A percentile compares a stretch with the other conserved stretches of the same genome.
Evolutionary conservation across 2,888 invertebrate genomes (phyloP).

Genomic region (Idaea biselata): DNA sequence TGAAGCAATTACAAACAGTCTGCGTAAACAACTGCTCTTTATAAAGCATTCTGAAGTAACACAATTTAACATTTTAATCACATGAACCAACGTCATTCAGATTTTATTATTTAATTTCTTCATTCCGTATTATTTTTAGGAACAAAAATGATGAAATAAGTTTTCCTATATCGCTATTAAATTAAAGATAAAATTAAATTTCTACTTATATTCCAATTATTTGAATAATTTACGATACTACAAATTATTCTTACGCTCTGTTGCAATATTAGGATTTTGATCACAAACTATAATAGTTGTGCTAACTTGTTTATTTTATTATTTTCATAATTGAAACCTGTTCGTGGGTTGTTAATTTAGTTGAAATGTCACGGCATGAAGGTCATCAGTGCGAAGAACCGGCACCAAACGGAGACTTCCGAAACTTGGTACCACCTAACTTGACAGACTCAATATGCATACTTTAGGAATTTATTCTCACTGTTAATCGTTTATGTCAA

Average conservation of each 20-base stretch:
- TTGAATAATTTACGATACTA: background rate
- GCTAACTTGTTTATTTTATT: conserved; percentile 32
- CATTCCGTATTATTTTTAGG: background rate
- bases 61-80: conserved; percentile 6
- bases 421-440: conserved; percentile 28
- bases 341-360: conserved; percentile 52
- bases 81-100: background rate
- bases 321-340: conserved; percentile 44
- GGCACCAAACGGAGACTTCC: conserved; percentile 43
- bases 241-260: background rate
- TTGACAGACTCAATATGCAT: background rate
- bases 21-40: conserved; percentile 9
- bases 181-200: too few relatives aligned
- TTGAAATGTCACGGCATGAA: conserved; percentile 54
- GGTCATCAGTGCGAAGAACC: conserved; percentile 57
- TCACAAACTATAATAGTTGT: conserved; percentile 19
- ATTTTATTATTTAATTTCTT: background rate
- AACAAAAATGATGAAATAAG: background rate
- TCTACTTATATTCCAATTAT: background rate
- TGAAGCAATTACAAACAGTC: conserved; percentile 12
- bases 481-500: background rate
- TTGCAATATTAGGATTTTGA: conserved; percentile 8
- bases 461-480: background rate
- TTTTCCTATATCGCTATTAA: too few relatives aligned
- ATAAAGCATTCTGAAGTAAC: background rate